Evolutionary conservation across 2,888 invertebrate genomes (phyloP), one percentile per base, ranked within the genome.

Genomic region (Altica lythri): DNA sequence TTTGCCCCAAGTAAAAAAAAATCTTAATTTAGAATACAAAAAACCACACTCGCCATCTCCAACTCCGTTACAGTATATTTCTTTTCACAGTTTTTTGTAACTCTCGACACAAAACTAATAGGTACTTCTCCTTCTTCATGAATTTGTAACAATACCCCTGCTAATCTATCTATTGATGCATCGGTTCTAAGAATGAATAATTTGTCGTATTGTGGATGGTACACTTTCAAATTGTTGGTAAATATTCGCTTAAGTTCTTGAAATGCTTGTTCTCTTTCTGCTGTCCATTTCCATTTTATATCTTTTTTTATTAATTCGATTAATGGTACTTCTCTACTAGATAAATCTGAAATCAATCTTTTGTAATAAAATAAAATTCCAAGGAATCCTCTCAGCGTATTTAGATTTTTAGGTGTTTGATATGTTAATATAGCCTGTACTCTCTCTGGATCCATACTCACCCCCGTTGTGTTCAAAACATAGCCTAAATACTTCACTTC

Each of bases 331-430:
- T 46, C 43, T n/a, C 14, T 14, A 16, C 42, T 12, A 8, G 35
- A 29, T 8, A 49, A 30, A 29, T 54, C 10, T 2, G 54, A 38
- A 19, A 54, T 37, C 1, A 49, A 22, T 37, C 30, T 48, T 38
- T 54, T 48, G 25, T 35, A 49, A 37, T 54, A 54, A 10, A 49
- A 49, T 10, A 49, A n/a, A 4, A 48, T 44, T 17, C 54, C 48
- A 2, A 54, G 44, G 44, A 54, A 54, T 38, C 49, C 49, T 12
- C 45, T 16, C 16, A 54, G 22, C n/a, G 18, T 42, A 13, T 53
- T 53, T 34, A 53, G 35, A 42, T 40, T 47, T 4, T 10, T 17
- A 12, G 47, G 46, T 47, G 27, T 42, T 2, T 8, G 17, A 47
- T 40, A 53, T 8, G 46, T 18, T 42, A 34, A 9, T 18, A 53